phyloP scores from a whole-genome alignment of 2,888 invertebrate genomes.

The Drosophila vallismaia region DNA sequence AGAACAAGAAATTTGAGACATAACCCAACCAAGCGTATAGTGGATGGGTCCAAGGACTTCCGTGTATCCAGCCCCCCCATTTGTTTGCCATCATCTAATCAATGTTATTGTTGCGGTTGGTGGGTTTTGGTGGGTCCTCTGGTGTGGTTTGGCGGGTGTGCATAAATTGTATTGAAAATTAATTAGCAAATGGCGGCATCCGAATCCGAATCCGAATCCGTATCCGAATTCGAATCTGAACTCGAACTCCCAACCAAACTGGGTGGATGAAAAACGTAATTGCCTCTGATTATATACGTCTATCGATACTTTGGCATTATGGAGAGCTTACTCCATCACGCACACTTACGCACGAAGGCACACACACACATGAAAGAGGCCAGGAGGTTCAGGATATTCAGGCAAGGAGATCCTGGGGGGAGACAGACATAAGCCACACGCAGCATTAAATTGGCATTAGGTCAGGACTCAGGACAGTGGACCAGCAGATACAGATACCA shows the following conservation, averaged over 20 bases:
- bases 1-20: not conserved
- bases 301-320: slow-evolving; percentile 57
- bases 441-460: slow-evolving; percentile 71
- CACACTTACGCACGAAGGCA: slow-evolving; percentile 8
- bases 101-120: slow-evolving; percentile 5
- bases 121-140: not conserved
- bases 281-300: slow-evolving; percentile 66
- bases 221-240: not conserved
- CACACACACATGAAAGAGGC: slow-evolving; percentile 7
- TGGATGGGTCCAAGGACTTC: not conserved
- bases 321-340: slow-evolving; percentile 42
- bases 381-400: too few species aligned
- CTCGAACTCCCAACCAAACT: slow-evolving; percentile 14
- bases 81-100: not conserved
- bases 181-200: slow-evolving; percentile 53
- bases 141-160: slow-evolving; percentile 18
- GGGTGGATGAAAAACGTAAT: slow-evolving; percentile 59
- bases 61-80: too few species aligned
- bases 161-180: slow-evolving; percentile 64
- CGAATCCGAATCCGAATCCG: not conserved
- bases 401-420: not conserved
- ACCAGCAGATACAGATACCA: slow-evolving; percentile 30
- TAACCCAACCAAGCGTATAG: not conserved
- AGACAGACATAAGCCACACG: slow-evolving; percentile 50
- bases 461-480: slow-evolving; percentile 41